Conservation (phyloP, 2,888 invertebrate genomes). For the Nycteola revayana region DNA sequence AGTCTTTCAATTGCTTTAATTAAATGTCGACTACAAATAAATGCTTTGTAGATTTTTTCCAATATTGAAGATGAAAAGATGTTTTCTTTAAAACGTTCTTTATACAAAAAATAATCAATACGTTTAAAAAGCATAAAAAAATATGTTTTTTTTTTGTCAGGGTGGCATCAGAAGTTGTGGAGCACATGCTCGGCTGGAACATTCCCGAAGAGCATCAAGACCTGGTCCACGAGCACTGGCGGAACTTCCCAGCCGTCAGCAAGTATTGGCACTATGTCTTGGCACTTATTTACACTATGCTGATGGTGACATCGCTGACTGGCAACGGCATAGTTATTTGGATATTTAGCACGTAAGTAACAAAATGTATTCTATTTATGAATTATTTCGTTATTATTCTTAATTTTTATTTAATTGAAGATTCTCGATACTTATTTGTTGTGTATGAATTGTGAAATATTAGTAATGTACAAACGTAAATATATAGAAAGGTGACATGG, state of each 20-base stretch:
- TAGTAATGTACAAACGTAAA: too few relatives aligned
- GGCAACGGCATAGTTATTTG: conserved; percentile 89
- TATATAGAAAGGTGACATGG: too few relatives aligned
- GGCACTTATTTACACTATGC: conserved; percentile 84
- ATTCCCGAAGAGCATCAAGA: conserved; percentile 85
- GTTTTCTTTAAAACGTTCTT: not conserved
- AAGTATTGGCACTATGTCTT: conserved; percentile 85
- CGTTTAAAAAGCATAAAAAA: too few relatives aligned
- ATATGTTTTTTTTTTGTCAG: too few relatives aligned
- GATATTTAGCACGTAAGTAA: conserved; percentile 87
- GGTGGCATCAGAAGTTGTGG: conserved; percentile 67
- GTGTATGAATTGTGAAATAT: too few relatives aligned
- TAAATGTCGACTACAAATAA: conserved; percentile 15
- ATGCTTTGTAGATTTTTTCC: too few relatives aligned
- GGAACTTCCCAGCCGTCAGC: conserved; percentile 84
- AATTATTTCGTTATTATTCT: too few relatives aligned
- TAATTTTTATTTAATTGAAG: too few relatives aligned
- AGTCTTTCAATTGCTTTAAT: conserved; percentile 23
- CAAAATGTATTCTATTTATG: too few relatives aligned
- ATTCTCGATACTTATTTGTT: too few relatives aligned
- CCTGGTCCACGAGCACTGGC: conserved; percentile 87
- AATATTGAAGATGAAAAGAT: too few relatives aligned
- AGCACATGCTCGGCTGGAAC: conserved; percentile 85
- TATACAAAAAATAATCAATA: too few relatives aligned
- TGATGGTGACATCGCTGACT: conserved; percentile 82